Conservation (phyloP, 35 echinoderm and acorn worm species). For the Amphiura filiformis region DNA sequence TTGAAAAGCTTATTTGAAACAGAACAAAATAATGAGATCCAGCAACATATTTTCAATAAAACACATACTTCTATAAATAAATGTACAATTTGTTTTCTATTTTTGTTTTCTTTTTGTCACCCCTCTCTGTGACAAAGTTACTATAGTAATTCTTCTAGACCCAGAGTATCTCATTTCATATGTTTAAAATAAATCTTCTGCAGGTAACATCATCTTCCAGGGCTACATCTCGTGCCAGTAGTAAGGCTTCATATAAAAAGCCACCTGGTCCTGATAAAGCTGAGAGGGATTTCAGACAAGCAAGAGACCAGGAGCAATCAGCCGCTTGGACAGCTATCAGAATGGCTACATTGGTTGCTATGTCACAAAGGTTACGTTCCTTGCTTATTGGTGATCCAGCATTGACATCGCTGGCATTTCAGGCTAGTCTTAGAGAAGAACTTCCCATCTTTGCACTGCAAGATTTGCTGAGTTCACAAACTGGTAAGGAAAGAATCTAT, state of each 20-base stretch:
- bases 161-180: too few species aligned
- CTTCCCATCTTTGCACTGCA: conserved; percentile 64
- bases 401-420: conserved; percentile 60
- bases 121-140: too few species aligned
- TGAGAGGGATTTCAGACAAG: conserved; percentile 23
- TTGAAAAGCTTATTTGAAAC: too few species aligned
- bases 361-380: conserved; percentile 51
- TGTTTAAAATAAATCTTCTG: not conserved
- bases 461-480: conserved; percentile 57
- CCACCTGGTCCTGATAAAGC: conserved; percentile 10
- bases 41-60: too few species aligned
- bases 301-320: conserved; percentile 56
- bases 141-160: too few species aligned
- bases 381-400: conserved; percentile 87
- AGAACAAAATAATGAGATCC: too few species aligned
- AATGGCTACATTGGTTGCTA: conserved; percentile 50
- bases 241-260: not conserved
- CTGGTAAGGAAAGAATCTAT: conserved; percentile 36
- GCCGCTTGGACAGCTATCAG: conserved; percentile 82
- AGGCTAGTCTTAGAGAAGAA: conserved; percentile 52
- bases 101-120: too few species aligned
- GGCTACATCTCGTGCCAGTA: not conserved
- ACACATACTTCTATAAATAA: too few species aligned
- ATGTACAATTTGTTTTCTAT: too few species aligned
- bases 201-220: conserved; percentile 9